phyloP scores from a whole-genome alignment of 2,797 vertebrate species.

The Sebastes glaucus region DNA sequence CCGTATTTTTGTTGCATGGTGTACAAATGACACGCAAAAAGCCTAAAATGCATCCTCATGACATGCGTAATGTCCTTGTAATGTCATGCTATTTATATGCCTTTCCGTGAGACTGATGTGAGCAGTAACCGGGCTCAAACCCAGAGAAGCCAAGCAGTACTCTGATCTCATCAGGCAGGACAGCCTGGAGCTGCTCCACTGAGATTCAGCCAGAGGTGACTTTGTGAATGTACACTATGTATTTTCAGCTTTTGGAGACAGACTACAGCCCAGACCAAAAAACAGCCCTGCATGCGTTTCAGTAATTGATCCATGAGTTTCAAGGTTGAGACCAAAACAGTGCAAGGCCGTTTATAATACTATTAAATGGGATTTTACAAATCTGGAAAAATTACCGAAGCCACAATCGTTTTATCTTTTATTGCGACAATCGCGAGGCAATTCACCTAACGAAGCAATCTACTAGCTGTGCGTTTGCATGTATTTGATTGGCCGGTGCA shows the following conservation, averaged over 20 bases:
- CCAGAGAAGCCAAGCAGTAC: background rate
- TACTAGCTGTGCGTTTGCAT: background rate
- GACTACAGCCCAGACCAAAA: background rate
- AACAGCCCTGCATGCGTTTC: background rate
- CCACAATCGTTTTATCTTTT: background rate
- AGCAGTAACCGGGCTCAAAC: background rate
- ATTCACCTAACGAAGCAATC: background rate
- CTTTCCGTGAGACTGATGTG: background rate
- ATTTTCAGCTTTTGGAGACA: conserved; percentile 23
- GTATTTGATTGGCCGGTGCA: background rate
- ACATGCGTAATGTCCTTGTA: no score
- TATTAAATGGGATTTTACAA: background rate
- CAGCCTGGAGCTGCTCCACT: conserved; percentile 31
- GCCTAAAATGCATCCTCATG: no score
- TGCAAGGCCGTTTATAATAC: background rate
- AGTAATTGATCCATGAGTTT: background rate
- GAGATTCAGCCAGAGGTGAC: conserved; percentile 57
- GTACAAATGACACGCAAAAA: no score
- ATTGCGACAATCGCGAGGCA: background rate
- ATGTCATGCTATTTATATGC: no score
- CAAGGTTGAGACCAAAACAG: background rate
- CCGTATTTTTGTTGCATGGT: no score
- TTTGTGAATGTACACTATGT: conserved; percentile 45
- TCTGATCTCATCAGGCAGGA: conserved; percentile 19
- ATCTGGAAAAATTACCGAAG: background rate